Evolutionary conservation across 1,140 invertebrate genomes (phyloP).

Genomic region (Drosophila subpulchrella): DNA sequence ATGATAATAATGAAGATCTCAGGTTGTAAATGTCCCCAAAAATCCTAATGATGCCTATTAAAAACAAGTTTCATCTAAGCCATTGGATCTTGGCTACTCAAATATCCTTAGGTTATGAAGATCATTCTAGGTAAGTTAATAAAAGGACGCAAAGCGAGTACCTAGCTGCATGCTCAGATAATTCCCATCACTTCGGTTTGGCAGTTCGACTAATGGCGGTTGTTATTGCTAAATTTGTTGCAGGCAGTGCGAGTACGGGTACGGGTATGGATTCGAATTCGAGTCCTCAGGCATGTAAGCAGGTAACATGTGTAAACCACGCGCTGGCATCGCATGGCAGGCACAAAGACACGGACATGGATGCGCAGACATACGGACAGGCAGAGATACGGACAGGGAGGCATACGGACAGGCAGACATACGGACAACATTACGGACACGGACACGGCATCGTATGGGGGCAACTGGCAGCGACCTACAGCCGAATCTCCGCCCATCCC

Average conservation of each 20-base stretch:
- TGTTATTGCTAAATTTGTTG: slow-evolving; percentile 43
- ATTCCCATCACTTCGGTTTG: not conserved
- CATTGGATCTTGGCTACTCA: too few species aligned
- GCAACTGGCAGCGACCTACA: slow-evolving; percentile 34
- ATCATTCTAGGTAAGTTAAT: too few species aligned
- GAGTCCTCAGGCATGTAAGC: slow-evolving; percentile 31
- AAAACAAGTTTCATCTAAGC: too few species aligned
- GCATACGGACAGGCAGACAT: slow-evolving; percentile 6
- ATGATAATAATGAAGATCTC: too few species aligned
- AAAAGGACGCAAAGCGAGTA: not conserved
- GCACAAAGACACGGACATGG: slow-evolving; percentile 31
- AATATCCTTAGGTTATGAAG: too few species aligned
- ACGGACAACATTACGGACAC: slow-evolving; percentile 21
- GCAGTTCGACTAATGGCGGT: slow-evolving; percentile 61
- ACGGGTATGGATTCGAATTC: slow-evolving; percentile 11
- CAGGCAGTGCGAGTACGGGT: not conserved
- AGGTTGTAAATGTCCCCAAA: too few species aligned
- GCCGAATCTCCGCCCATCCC: not conserved
- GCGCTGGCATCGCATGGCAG: slow-evolving; percentile 72
- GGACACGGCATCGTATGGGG: slow-evolving; percentile 33
- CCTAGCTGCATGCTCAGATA: not conserved
- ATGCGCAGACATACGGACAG: slow-evolving; percentile 13
- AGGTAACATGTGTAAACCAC: slow-evolving; percentile 72
- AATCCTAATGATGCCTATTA: too few species aligned
- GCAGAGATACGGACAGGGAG: slow-evolving; percentile 3